A percentile compares a stretch with the other conserved stretches of the same genome.
These are phyloP conservation scores for Pegea sp. DNA, from an alignment of 23 tunicate genomes.

Conservation along the genomic window DNA sequence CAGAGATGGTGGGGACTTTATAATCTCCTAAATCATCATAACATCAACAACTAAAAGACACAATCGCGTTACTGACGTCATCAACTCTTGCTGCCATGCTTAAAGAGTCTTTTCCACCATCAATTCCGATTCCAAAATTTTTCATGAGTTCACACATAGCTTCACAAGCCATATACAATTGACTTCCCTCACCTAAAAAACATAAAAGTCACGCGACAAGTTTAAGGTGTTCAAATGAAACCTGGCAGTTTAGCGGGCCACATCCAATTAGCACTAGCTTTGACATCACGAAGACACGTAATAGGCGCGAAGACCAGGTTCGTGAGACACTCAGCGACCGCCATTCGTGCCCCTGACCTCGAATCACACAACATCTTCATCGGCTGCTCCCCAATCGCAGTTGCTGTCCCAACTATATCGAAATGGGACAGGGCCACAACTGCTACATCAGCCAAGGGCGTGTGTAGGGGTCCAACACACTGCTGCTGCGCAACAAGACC, in stretches of 20 bases:
- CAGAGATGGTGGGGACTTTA: slow-evolving; percentile 51
- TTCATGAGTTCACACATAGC: slow-evolving; percentile 73
- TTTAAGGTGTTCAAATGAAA: background rate
- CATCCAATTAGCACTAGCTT: slow-evolving; percentile 96
- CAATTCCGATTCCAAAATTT: slow-evolving; percentile 60
- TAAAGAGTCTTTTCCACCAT: slow-evolving; percentile 84
- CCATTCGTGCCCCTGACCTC: slow-evolving; percentile 51
- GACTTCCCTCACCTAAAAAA: slow-evolving; percentile 49
- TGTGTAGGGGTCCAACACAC: slow-evolving; percentile 72
- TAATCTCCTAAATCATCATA: slow-evolving; percentile 32
- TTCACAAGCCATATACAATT: slow-evolving; percentile 33
- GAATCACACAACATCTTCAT: slow-evolving; percentile 54
- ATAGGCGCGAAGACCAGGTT: slow-evolving; percentile 59
- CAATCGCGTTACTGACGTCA: slow-evolving; percentile 8
- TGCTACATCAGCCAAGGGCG: slow-evolving; percentile 76
- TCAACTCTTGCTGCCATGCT: slow-evolving; percentile 79
- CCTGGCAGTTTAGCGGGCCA: slow-evolving; percentile 90
- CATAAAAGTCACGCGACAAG: background rate
- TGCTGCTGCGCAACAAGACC: slow-evolving; percentile 82
- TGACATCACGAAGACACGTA: slow-evolving; percentile 31
- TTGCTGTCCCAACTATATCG: slow-evolving; percentile 37
- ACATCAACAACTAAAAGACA: no score
- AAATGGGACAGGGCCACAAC: slow-evolving; percentile 53
- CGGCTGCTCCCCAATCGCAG: slow-evolving; percentile 85
- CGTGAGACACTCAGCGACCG: slow-evolving; percentile 63